Base-by-base conservation (phyloP, 2,797 vertebrate species). In the Silurus aristotelis region DNA sequence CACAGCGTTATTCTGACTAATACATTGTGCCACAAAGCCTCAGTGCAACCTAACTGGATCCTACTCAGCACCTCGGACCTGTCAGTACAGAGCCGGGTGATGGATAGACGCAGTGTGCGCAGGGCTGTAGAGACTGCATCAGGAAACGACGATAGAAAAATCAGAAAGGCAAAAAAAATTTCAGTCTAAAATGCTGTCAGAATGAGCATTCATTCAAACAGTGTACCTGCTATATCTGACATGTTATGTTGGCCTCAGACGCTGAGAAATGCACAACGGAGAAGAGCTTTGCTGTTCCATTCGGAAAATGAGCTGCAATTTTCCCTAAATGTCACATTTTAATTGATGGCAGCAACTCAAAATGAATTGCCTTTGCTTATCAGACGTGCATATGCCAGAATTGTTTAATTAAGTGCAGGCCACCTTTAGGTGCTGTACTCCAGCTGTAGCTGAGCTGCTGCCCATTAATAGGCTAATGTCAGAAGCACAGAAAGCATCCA, bases 1-100 rank as follows among this genome's bases (percentile, higher is more conserved):
- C 87, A 85, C 84, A 78, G 88, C 88, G 55, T 84, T 86, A 86
- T 89, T 87, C 55, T 67, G 83, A 87, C 82, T 77, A 80, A 83
- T 87, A 68, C 86, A 68, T 72, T 60, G 58, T 83, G 68, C 77
- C 58, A 52, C 63, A 58, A 52, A 67, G 61, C 60, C 77, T 84
- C 70, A 75, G 78, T 43, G 70, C 48, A 66, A 31, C 70, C 25
- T 70, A 61, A 81, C 70, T 87, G 19, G 38, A 85, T 83, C 52
- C 48, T 82, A 60, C 66, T 82, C 84, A 86, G 82, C 84, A 84
- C 52, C 58, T 72, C 27, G 9, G 68, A 60, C 64, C 38, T 73
- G 70, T 67, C 81, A 80, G 83, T 70, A 48, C 48, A 63, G 46
- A 48, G 56, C 19, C 17, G 25, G 46, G 48, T 88, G 73, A 70